Base-by-base conservation (phyloP, 2,113 vertebrate genomes). In the Dryoscopus gambensis region DNA sequence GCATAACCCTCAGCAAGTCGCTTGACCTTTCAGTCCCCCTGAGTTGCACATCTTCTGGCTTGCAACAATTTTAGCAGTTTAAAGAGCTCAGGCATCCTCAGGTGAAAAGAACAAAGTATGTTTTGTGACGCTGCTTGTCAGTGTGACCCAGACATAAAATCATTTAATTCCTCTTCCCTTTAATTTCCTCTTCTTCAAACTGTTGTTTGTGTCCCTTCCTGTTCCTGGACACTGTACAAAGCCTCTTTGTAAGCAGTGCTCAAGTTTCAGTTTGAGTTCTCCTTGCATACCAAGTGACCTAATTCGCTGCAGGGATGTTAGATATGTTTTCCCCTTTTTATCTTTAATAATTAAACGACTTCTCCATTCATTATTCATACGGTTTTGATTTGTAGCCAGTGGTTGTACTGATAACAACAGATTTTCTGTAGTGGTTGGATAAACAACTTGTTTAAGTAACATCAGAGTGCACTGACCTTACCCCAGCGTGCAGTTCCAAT, bases 301-400 rank as follows among this genome's bases (percentile, higher is more conserved):
- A 92, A 94, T 95, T 97, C 93, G 95, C 91, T 91, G 71, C 88
- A 87, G 57, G 80, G 68, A 69, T 49, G 60, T 81, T 96, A 80
- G 88, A 84, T 74, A 75, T n/a, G 62, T 75, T 83, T 78, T 88
- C 1, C 1, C 1, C 57, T 88, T 94, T 96, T 95, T 78, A 96
- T 92, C 76, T 94, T 96, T 60, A 97, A 96, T 96, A 93, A 96
- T 96, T 96, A 93, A 96, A 70, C 86, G 27, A 76, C 75, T 87
- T 94, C 18, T 2, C 50, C 49, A 93, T 97, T 97, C 81, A 95
- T 97, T 97, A 96, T 96, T 96, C 68, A 94, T 90, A 37, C 49
- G 59, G 75, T 84, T 95, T 93, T 95, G 88, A 95, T 96, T 96
- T 91, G 62, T 92, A 90, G 87, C 79, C 81, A 89, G 88, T 90